Evolutionary conservation across 2,888 invertebrate species (phyloP), one percentile per base, ranked within the genome.

Genomic region (Rutpela maculata): DNA sequence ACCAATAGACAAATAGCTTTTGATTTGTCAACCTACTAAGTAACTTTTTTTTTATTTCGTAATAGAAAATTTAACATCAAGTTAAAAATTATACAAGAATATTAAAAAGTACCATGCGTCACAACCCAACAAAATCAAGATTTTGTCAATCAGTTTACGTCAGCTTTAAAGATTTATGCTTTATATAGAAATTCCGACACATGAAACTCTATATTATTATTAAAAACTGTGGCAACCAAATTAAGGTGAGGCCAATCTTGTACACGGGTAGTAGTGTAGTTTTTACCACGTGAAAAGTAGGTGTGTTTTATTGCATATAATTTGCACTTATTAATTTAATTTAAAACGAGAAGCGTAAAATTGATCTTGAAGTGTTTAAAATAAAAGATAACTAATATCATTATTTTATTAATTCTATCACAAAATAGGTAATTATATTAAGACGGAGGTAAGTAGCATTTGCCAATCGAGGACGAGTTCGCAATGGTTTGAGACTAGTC

Each of bases 291-390:
- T n/a, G 5, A 65, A 65, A 63, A 43, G 19, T 50, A 43, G 65
- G 65, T 22, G 65, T 65, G 65, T 43, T 43, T n/a, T 38, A 65
- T 65, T 19, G 43, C 65, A 65, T 65, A 65, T 15, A 65, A 65
- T 43, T 65, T 65, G 43, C 65, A 43, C 12, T 22, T 43, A 65
- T 26, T 43, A 10, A 18, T 38, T 65, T 38, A n/a, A 65, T 43
- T 65, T n/a, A 0, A 43, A n/a, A 11, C n/a, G 19, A 63, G 18
- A 65, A 38, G n/a, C n/a, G n/a, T n/a, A n/a, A n/a, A n/a, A n/a
- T n/a, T n/a, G 18, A 65, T 38, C 38, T 63, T 38, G 18, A 12
- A 43, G 7, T n/a, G 12, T 15, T 43, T 43, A 11, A 43, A 43
- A 43, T 15, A 12, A 43, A 35, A 43, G 12, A 12, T 12, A 43